Percentiles rank a stretch among this genome's conserved stretches.
These are phyloP conservation scores for Phrynocephalus versicolor DNA, from an alignment of 2,113 vertebrate genomes.

Conservation along the genomic window DNA sequence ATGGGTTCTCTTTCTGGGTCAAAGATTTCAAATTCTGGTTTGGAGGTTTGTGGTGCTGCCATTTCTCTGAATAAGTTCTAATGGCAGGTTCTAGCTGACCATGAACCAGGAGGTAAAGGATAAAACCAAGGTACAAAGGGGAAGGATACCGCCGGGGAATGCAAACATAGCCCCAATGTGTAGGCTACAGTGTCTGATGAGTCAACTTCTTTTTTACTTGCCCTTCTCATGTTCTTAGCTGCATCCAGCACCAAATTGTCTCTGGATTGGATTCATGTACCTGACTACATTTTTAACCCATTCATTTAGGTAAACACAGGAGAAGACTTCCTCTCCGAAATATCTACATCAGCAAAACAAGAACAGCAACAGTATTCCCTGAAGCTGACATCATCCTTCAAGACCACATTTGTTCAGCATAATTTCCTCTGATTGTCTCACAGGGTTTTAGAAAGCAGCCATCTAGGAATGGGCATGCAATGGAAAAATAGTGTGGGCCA, in stretches of 20 bases:
- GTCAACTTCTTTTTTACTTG: background rate
- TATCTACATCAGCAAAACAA: conserved; percentile 19
- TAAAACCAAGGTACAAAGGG: background rate
- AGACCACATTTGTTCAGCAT: background rate
- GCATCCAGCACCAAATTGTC: background rate
- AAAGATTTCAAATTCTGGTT: background rate
- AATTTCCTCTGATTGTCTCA: background rate
- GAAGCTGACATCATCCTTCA: background rate
- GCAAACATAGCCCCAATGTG: background rate
- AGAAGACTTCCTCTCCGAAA: conserved; percentile 37
- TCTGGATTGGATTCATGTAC: background rate
- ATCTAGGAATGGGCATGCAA: no score
- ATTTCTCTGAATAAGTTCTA: background rate
- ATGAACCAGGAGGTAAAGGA: background rate
- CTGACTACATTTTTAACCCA: conserved; percentile 29
- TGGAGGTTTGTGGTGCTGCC: background rate
- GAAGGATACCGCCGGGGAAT: background rate
- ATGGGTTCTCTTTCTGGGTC: background rate
- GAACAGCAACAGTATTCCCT: conserved; percentile 41
- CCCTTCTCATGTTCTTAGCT: background rate
- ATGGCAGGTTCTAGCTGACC: background rate
- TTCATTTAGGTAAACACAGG: background rate
- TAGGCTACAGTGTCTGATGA: no score
- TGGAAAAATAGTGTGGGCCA: no score
- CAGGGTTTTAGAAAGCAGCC: background rate